phyloP scores from a whole-genome alignment of 1,140 invertebrate species.

The Monomorium pharaonis region DNA sequence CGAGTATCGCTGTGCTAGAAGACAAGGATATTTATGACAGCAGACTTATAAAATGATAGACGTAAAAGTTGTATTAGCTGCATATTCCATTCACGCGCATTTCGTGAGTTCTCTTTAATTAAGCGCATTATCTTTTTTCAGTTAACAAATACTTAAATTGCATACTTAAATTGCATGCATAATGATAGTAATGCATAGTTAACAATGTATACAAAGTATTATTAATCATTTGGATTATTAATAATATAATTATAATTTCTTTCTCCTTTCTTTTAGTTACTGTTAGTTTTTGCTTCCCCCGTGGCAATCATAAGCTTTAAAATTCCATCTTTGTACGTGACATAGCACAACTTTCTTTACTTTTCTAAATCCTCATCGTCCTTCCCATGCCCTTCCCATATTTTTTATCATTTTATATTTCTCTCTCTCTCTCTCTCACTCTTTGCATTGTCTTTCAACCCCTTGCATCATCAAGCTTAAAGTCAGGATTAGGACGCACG shows the following conservation, averaged over 20 bases:
- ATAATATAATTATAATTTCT: neutral
- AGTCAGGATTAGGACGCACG: conserved; percentile 51
- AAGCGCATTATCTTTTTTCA: neutral
- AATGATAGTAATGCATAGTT: neutral
- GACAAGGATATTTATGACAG: neutral
- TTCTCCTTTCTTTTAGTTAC: neutral
- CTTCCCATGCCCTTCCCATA: neutral
- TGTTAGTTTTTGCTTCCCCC: neutral
- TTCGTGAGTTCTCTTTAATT: neutral
- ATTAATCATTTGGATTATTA: neutral
- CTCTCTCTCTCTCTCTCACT: neutral
- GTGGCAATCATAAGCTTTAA: neutral
- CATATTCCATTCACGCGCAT: neutral
- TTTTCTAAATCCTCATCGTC: conserved; percentile 14
- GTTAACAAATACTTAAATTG: neutral
- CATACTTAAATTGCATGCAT: neutral
- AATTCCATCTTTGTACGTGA: conserved; percentile 9
- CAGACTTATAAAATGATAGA: neutral
- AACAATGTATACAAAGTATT: neutral
- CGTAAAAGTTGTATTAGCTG: neutral
- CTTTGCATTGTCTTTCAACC: conserved; percentile 27
- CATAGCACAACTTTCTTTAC: neutral
- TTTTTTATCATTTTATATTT: conserved; percentile 23
- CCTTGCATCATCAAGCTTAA: conserved; percentile 56
- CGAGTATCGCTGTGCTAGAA: neutral